phyloP scores from a whole-genome alignment of 2,113 vertebrate genomes.

The Dasyprocta punctata region DNA sequence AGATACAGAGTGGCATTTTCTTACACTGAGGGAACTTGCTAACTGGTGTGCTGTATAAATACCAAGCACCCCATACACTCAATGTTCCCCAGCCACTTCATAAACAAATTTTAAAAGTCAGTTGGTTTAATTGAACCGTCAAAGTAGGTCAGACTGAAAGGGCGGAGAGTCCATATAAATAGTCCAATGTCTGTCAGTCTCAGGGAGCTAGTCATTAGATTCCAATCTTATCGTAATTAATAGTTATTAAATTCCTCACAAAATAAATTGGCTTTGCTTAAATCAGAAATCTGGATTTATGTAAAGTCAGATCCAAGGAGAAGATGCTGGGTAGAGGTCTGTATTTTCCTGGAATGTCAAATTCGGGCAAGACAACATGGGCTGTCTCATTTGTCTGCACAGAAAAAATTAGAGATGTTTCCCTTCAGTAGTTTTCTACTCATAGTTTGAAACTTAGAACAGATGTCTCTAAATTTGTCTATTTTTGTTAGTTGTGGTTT shows the following conservation, averaged over 20 bases:
- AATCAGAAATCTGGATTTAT: constrained; percentile 3
- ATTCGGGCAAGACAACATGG: neutral
- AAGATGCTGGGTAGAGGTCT: neutral
- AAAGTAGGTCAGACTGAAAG: constrained; percentile 65
- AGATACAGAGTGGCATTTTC: constrained; percentile 3
- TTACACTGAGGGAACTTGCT: constrained; percentile 3
- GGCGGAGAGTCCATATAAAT: constrained; percentile 40
- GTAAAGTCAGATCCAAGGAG: neutral
- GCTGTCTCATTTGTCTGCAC: neutral
- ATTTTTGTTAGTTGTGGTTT: no score
- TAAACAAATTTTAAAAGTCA: constrained; percentile 70
- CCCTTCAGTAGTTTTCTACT: neutral
- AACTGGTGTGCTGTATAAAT: constrained; percentile 50
- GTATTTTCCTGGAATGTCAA: neutral
- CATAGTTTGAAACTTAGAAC: constrained; percentile 26
- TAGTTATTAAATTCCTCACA: constrained; percentile 64
- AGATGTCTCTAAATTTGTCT: neutral
- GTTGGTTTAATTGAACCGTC: constrained; percentile 60
- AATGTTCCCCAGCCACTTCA: neutral
- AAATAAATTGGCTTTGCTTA: constrained; percentile 67
- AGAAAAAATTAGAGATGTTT: neutral
- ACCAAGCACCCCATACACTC: constrained; percentile 32
- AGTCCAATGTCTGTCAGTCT: constrained; percentile 56
- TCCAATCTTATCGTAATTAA: constrained; percentile 66
- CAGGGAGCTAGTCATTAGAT: constrained; percentile 47